Evolutionary conservation across 2,797 vertebrate genomes (phyloP).

Genomic region (Sebastes matsubarae): DNA sequence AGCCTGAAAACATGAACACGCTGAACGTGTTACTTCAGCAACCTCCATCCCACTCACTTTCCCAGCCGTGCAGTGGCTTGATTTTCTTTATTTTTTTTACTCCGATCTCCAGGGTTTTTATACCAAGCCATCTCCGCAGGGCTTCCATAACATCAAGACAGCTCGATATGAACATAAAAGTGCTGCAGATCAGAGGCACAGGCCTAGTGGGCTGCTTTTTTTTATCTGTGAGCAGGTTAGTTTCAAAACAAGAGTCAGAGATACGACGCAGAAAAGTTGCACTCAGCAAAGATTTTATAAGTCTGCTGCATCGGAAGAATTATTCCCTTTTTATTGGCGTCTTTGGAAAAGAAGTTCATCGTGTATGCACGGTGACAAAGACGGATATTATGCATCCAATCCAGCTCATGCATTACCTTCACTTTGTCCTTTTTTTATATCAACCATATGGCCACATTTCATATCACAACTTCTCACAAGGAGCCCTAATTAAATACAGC

Average conservation of each 20-base stretch:
- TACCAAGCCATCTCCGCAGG: neutral
- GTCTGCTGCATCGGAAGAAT: neutral
- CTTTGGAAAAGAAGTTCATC: neutral
- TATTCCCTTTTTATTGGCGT: neutral
- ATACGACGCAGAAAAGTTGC: neutral
- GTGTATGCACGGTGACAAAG: neutral
- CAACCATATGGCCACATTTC: neutral
- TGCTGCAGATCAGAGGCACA: slow-evolving; percentile 15
- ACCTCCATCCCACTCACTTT: neutral
- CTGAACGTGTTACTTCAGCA: neutral
- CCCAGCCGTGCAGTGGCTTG: neutral
- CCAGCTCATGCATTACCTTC: neutral
- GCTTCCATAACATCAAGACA: slow-evolving; percentile 1
- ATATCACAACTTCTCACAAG: neutral
- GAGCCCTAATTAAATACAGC: neutral
- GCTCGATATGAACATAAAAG: slow-evolving; percentile 25
- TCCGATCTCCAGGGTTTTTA: slow-evolving; percentile 9
- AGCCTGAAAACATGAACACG: neutral
- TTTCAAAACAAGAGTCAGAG: neutral
- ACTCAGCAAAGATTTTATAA: neutral
- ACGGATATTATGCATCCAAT: neutral
- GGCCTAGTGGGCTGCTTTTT: neutral
- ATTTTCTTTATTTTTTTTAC: neutral
- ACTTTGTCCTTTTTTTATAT: neutral
- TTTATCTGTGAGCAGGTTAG: neutral